Conservation (phyloP, 1,140 invertebrate genomes). For the Aphis gossypii region DNA sequence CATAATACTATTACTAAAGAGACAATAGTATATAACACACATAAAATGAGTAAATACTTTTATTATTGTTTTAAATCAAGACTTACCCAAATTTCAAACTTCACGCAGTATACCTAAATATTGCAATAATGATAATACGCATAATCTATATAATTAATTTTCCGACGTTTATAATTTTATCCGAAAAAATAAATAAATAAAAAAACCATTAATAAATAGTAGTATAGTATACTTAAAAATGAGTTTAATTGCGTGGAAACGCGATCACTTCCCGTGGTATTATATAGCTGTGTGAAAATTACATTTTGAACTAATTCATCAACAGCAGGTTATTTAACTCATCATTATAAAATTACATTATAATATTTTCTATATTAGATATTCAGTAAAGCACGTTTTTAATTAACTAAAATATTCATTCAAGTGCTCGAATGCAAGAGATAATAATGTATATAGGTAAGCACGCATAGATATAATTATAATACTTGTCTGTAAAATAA, state of each 20-base stretch:
- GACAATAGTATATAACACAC: background rate
- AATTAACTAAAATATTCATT: background rate
- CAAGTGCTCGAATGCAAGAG: background rate
- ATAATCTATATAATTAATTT: background rate
- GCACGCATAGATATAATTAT: background rate
- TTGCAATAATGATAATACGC: background rate
- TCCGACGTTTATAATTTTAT: background rate
- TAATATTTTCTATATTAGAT: background rate
- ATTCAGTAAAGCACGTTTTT: conserved; percentile 10
- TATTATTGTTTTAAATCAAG: background rate
- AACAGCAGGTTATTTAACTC: background rate
- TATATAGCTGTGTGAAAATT: background rate
- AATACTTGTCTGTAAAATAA: background rate
- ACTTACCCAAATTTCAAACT: background rate
- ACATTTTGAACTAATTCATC: background rate
- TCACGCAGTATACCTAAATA: background rate
- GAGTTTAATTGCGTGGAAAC: background rate
- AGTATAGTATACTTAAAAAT: background rate
- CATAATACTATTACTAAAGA: background rate
- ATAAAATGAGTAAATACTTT: background rate
- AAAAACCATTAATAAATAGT: background rate
- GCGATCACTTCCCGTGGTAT: background rate
- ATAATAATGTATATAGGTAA: background rate
- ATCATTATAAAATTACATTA: background rate
- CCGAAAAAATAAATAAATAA: background rate